phyloP scores from a whole-genome alignment of 2,888 invertebrate species.

The Oscheius myriophilus region DNA sequence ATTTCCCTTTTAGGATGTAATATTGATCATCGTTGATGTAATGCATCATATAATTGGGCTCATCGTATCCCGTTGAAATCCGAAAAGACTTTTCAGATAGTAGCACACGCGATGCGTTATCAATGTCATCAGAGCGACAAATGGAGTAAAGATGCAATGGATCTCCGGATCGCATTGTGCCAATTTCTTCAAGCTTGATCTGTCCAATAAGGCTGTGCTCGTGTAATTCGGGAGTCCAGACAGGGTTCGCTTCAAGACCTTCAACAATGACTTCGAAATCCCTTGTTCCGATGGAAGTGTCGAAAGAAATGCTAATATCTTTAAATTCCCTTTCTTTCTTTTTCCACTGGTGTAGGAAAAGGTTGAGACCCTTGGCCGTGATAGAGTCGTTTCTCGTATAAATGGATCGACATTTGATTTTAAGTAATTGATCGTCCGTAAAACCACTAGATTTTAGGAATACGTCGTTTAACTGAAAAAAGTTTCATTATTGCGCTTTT shows the following conservation, averaged over 20 bases:
- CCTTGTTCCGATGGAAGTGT: neutral
- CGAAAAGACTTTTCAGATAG: conserved; percentile 1
- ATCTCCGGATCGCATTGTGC: conserved; percentile 18
- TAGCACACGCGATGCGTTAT: neutral
- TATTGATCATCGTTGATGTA: conserved; percentile 15
- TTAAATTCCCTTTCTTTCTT: neutral
- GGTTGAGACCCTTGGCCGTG: no score
- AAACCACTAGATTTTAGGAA: neutral
- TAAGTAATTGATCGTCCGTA: conserved; percentile 18
- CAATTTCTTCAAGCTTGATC: neutral
- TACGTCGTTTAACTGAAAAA: neutral
- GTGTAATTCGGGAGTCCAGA: conserved; percentile 7
- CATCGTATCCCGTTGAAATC: neutral
- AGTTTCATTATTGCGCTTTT: no score
- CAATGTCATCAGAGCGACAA: conserved; percentile 4
- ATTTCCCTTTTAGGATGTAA: neutral
- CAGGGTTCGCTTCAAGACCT: neutral
- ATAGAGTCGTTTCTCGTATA: no score
- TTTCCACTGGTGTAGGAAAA: conserved; percentile 1
- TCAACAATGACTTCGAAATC: neutral
- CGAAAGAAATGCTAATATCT: neutral
- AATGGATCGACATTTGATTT: neutral
- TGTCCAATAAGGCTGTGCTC: neutral
- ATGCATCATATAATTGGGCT: neutral
- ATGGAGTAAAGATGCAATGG: conserved; percentile 14